Conservation (phyloP, 1,140 invertebrate genomes). For the Hycleus cichorii region DNA sequence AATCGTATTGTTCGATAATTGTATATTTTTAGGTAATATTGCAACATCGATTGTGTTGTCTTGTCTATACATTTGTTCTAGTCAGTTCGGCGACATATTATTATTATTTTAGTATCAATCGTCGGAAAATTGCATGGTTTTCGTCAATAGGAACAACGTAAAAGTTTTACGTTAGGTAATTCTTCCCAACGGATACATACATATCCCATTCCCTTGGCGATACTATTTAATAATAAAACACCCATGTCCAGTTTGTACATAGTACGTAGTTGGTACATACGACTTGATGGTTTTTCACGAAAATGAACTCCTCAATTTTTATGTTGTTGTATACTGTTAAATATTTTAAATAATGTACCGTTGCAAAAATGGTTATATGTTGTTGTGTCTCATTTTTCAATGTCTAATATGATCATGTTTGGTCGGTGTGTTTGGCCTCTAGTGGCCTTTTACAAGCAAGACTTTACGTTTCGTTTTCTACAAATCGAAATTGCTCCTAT, state of each 20-base stretch:
- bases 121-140: constrained; percentile 21
- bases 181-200: constrained; percentile 25
- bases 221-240: constrained; percentile 27
- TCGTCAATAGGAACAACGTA: constrained; percentile 24
- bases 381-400: constrained; percentile 17
- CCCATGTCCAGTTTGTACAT: constrained; percentile 19
- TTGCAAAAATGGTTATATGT: constrained; percentile 6
- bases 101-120: constrained; percentile 34
- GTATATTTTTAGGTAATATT: no score
- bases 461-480: no score
- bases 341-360: constrained; percentile 21
- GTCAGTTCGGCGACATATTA: neutral
- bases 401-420: constrained; percentile 1
- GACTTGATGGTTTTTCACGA: constrained; percentile 28
- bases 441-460: no score
- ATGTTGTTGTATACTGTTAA: constrained; percentile 21
- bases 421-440: no score
- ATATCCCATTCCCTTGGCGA: constrained; percentile 18
- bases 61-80: no score
- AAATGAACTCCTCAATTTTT: constrained; percentile 34
- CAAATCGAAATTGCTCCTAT: no score
- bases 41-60: no score
- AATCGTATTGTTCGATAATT: no score
- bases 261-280: neutral
- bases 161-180: constrained; percentile 31